These are phyloP conservation scores for Zaprionus taronus DNA, from an alignment of 1,140 invertebrate genomes.

Conservation along the genomic window DNA sequence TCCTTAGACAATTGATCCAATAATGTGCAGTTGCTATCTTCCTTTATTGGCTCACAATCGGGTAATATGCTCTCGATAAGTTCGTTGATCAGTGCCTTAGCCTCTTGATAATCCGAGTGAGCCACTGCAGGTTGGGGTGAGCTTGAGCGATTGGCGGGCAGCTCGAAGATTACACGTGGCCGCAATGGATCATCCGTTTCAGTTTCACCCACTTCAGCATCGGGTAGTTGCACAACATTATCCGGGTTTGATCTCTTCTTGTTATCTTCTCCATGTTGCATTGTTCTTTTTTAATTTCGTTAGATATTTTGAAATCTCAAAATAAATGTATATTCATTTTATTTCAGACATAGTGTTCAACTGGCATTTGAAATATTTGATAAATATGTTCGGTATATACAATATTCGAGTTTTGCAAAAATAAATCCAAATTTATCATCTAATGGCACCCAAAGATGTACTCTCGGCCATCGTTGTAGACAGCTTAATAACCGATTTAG, in stretches of 20 bases:
- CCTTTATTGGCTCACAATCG: not conserved
- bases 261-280: slow-evolving; percentile 25
- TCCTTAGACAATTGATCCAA: not conserved
- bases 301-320: slow-evolving; percentile 10
- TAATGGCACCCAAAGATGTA: slow-evolving; percentile 60
- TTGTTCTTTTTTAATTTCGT: slow-evolving; percentile 34
- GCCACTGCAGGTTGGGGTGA: not conserved
- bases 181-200: slow-evolving; percentile 45
- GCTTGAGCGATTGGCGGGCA: slow-evolving; percentile 17
- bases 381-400: slow-evolving; percentile 39
- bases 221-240: slow-evolving; percentile 48
- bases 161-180: slow-evolving; percentile 14
- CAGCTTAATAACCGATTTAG: slow-evolving; percentile 59
- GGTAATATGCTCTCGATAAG: slow-evolving; percentile 31
- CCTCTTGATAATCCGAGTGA: not conserved
- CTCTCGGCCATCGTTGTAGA: slow-evolving; percentile 51
- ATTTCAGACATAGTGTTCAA: slow-evolving; percentile 6
- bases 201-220: slow-evolving; percentile 52
- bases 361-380: slow-evolving; percentile 15
- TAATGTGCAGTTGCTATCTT: not conserved
- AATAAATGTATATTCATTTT: slow-evolving; percentile 27
- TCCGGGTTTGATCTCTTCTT: not conserved
- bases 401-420: slow-evolving; percentile 17
- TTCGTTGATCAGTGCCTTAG: not conserved
- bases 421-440: slow-evolving; percentile 53